Evolutionary conservation across 2,888 invertebrate species (phyloP).

Genomic region (Mesoligia furuncula): DNA sequence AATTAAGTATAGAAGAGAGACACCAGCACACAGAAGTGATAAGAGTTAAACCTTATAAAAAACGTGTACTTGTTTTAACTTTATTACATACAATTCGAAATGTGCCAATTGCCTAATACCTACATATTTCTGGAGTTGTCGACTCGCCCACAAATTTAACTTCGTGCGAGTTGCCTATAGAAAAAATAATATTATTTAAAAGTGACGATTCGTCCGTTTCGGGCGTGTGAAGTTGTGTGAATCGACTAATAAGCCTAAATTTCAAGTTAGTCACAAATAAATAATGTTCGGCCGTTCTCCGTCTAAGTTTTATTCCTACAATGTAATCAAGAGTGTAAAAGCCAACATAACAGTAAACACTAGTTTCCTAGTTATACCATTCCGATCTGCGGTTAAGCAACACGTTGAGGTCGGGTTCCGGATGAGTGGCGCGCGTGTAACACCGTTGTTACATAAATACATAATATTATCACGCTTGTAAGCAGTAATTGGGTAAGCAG

Average conservation of each 20-base stretch:
- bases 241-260: not conserved
- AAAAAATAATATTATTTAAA: too few relatives aligned
- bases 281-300: too few relatives aligned
- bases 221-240: not conserved
- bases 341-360: slow-evolving; percentile 22
- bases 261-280: not conserved
- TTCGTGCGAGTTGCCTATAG: too few relatives aligned
- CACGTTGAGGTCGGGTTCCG: slow-evolving; percentile 37
- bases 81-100: too few relatives aligned
- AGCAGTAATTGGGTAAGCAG: slow-evolving; percentile 39
- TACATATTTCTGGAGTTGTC: too few relatives aligned
- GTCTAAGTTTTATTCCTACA: not conserved
- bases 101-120: too few relatives aligned
- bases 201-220: not conserved
- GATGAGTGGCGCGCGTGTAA: slow-evolving; percentile 48
- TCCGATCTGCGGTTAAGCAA: slow-evolving; percentile 43
- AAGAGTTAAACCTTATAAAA: too few relatives aligned
- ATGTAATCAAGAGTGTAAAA: slow-evolving; percentile 17
- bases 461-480: slow-evolving; percentile 36
- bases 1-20: too few relatives aligned
- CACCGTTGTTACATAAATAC: slow-evolving; percentile 45
- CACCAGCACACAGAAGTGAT: too few relatives aligned
- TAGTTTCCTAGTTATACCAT: slow-evolving; percentile 39
- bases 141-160: too few relatives aligned
- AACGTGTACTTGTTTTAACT: too few relatives aligned